Base-by-base conservation (phyloP, 2,797 vertebrate genomes). In the Echiichthys vipera region DNA sequence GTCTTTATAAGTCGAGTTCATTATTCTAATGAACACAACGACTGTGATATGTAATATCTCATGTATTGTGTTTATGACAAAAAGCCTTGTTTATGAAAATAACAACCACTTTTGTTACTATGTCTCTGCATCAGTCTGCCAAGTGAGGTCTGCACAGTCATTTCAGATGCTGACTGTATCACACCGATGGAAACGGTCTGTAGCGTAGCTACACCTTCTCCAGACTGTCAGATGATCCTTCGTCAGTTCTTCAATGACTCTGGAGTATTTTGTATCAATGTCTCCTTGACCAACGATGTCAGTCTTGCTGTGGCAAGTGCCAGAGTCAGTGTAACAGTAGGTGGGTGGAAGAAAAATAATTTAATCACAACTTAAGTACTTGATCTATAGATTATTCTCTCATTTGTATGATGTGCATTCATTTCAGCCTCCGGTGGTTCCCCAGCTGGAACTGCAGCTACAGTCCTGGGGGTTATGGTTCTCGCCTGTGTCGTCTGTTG, bases 211-310 rank as follows among this genome's bases (percentile, higher is more conserved):
- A 49, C 88, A 1, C 96, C 96, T 0, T 92, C 93, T 14, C 92
- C 95, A 11, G 95, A 95, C 81, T 98, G 98, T 81, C 95, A 96
- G 82, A 88, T 99, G 66, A 93, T 97, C 78, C 93, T 99, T 58
- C 94, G 96, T 2, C 97, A 97, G 88, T 94, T 93, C 81, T 96
- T 99, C 86, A 96, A 96, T 45, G 91, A 95, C 25, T 95, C 95
- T 0, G 98, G 98, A 10, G 92, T 94, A 36, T 99, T 96, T 90
- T 99, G 98, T 84, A 93, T 99, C 74, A 98, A 98, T 51, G 95
- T 99, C 63, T 97, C 97, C 25, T 66, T 99, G 89, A 94, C 96
- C 66, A 96, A 97, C 74, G 94, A 95, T 22, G 95, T 96, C 74
- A 96, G 97, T 80, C 91, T 98, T 71, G 97, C 97, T 14, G 75